A percentile compares a stretch with the other conserved stretches of the same genome.
These are phyloP conservation scores for Ammodytes marinus DNA, from an alignment of 2,113 vertebrate genomes.

Conservation along the genomic window DNA sequence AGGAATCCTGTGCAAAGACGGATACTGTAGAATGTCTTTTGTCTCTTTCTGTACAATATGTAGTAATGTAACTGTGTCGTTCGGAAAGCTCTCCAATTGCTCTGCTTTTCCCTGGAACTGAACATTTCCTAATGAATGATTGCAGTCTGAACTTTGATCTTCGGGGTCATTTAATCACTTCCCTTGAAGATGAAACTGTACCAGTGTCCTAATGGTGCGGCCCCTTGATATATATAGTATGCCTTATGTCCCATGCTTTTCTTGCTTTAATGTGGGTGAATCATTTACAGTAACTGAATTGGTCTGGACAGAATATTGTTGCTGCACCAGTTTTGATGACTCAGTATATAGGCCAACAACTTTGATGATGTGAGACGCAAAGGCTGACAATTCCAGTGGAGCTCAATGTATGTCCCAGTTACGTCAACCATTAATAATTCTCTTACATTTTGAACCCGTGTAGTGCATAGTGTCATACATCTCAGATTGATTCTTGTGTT, in stretches of 20 bases:
- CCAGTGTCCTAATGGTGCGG: background rate
- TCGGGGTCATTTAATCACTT: conserved; percentile 4
- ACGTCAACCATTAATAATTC: conserved; percentile 72
- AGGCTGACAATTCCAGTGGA: conserved; percentile 60
- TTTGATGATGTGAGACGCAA: conserved; percentile 55
- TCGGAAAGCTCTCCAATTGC: conserved; percentile 12
- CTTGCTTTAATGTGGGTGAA: background rate
- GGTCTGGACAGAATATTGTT: conserved; percentile 18
- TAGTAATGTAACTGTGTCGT: conserved; percentile 1
- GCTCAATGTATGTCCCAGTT: conserved; percentile 72
- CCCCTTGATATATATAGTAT: background rate
- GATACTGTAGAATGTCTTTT: background rate
- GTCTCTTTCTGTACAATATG: background rate
- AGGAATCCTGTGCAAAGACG: conserved; percentile 9
- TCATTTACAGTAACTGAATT: conserved; percentile 15
- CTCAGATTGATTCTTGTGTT: conserved; percentile 65
- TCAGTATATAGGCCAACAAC: conserved; percentile 26
- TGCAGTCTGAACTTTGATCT: conserved; percentile 9
- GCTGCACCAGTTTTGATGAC: conserved; percentile 49
- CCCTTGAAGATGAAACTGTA: background rate
- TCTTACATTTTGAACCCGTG: conserved; percentile 54
- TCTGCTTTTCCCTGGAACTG: background rate
- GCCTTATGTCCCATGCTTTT: background rate
- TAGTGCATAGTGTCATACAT: conserved; percentile 63
- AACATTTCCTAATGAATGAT: conserved; percentile 8